These are phyloP conservation scores for Cottoperca gobio DNA, from an alignment of 2,797 vertebrate species.

Conservation along the genomic window DNA sequence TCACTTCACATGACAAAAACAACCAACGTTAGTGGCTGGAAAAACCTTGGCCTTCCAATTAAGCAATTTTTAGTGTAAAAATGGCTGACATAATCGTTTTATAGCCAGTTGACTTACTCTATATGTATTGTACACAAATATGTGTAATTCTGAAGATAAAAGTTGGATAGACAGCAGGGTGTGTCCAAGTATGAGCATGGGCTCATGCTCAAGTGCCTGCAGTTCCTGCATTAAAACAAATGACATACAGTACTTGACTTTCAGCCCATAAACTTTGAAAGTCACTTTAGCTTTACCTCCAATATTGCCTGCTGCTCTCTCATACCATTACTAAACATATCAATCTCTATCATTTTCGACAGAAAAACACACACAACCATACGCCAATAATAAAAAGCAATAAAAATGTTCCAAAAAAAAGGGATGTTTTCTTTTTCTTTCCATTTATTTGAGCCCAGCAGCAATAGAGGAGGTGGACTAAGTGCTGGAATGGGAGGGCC, in stretches of 20 bases:
- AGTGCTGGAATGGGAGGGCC: constrained; percentile 46
- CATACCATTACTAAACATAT: constrained; percentile 71
- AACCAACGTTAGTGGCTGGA: background rate
- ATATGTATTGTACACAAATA: background rate
- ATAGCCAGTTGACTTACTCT: background rate
- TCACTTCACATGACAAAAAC: background rate
- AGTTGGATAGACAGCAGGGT: background rate
- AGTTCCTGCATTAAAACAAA: constrained; percentile 19
- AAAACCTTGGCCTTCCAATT: background rate
- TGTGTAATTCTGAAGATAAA: background rate
- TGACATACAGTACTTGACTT: constrained; percentile 12
- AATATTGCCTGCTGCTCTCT: constrained; percentile 58
- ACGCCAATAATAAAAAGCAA: constrained; percentile 79
- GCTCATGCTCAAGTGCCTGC: background rate
- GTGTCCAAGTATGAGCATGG: background rate
- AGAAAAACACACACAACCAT: constrained; percentile 50
- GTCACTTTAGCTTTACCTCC: constrained; percentile 38
- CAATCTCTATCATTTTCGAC: constrained; percentile 66
- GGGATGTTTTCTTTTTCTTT: constrained; percentile 67
- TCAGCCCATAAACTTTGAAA: constrained; percentile 50
- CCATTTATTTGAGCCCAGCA: constrained; percentile 76
- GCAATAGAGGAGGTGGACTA: constrained; percentile 59
- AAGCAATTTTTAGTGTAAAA: background rate
- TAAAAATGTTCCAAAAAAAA: constrained; percentile 60
- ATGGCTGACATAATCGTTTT: background rate